These are phyloP conservation scores for Lagopus leucura DNA, from an alignment of 2,113 vertebrate genomes.

Conservation along the genomic window DNA sequence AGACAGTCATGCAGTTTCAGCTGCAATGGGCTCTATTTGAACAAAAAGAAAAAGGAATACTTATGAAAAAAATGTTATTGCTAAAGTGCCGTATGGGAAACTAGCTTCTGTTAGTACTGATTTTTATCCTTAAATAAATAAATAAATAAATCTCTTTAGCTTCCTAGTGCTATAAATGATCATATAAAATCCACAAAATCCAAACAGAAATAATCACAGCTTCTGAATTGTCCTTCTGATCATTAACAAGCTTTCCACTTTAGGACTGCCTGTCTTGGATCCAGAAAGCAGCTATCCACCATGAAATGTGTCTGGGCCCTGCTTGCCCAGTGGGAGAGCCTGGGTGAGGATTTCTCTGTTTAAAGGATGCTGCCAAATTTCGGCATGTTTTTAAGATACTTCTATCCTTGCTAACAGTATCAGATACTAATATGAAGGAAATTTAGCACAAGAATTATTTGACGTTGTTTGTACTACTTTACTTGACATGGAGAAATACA, in stretches of 20 bases:
- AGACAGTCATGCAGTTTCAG: background rate
- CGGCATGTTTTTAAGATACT: background rate
- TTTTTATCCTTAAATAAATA: background rate
- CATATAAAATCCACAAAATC: background rate
- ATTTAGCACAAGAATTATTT: background rate
- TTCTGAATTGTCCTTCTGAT: background rate
- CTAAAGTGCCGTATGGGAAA: background rate
- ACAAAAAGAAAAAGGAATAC: slow-evolving; percentile 7
- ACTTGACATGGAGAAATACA: background rate
- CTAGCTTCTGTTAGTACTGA: background rate
- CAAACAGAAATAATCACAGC: background rate
- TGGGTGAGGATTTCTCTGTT: background rate
- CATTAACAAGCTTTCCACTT: background rate
- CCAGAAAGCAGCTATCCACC: background rate
- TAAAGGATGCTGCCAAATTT: background rate
- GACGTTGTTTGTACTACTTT: background rate
- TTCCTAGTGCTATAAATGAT: background rate
- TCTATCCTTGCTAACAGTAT: background rate
- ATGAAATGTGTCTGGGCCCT: background rate
- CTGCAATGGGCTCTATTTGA: background rate
- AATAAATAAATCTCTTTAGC: background rate
- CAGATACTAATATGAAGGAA: background rate
- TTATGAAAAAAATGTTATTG: background rate
- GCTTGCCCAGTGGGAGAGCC: background rate
- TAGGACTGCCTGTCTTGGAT: background rate